phyloP scores from a whole-genome alignment of 1,140 invertebrate genomes.

The Calosoma granatense region DNA sequence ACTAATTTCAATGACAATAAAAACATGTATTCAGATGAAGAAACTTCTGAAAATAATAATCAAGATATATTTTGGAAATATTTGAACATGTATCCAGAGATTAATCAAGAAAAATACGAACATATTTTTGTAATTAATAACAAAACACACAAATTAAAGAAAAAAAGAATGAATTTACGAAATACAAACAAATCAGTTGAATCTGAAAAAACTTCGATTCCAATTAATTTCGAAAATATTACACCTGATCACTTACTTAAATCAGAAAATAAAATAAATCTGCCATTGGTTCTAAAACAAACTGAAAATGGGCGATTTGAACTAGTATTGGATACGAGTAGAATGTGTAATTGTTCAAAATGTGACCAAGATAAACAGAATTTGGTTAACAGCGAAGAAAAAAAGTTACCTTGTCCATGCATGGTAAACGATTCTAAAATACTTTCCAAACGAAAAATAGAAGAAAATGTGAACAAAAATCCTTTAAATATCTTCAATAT shows the following conservation, averaged over 20 bases:
- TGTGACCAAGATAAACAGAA: neutral
- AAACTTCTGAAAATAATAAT: too few species aligned
- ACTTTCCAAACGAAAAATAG: neutral
- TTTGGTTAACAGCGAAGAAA: neutral
- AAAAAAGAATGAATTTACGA: too few species aligned
- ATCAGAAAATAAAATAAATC: slow-evolving; percentile 22
- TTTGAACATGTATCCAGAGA: neutral
- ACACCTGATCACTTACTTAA: slow-evolving; percentile 18
- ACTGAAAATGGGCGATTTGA: slow-evolving; percentile 18
- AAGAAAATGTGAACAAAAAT: neutral
- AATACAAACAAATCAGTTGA: too few species aligned
- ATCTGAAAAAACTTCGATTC: too few species aligned
- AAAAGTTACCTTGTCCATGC: neutral
- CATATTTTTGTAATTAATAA: too few species aligned
- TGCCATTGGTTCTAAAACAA: slow-evolving; percentile 21
- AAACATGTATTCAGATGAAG: too few species aligned
- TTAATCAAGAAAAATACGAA: neutral
- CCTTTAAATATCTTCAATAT: neutral
- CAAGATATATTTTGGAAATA: neutral
- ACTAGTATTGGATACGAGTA: slow-evolving; percentile 21
- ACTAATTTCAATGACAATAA: too few species aligned
- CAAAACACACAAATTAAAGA: too few species aligned
- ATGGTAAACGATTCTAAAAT: neutral
- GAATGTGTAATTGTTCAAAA: slow-evolving; percentile 23
- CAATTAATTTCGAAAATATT: too few species aligned